A percentile compares a stretch with the other conserved stretches of the same genome.
Conservation (phyloP, 64 coral and sea anemone species). For the Montipora cactus region DNA sequence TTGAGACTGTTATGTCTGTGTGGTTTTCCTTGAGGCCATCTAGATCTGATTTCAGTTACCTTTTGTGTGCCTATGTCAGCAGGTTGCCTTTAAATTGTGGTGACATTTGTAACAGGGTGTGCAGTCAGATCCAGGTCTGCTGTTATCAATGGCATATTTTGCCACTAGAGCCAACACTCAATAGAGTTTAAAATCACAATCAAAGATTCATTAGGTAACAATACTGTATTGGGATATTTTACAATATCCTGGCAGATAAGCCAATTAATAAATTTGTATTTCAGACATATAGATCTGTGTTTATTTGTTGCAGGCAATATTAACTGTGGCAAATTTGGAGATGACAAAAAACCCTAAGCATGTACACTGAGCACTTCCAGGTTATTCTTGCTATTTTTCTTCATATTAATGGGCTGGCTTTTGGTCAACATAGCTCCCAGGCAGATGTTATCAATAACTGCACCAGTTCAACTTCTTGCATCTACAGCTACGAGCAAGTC, state of each 20-base stretch:
- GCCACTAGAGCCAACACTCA: background rate
- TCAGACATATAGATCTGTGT: too few relatives aligned
- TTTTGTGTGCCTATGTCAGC: too few relatives aligned
- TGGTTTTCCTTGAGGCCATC: too few relatives aligned
- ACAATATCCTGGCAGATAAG: background rate
- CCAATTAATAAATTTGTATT: too few relatives aligned
- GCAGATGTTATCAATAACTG: slow-evolving; percentile 6
- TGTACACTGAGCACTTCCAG: background rate
- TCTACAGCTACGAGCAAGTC: slow-evolving; percentile 13
- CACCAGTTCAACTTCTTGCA: background rate
- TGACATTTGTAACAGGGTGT: too few relatives aligned
- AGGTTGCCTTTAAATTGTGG: too few relatives aligned
- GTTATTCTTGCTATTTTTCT: background rate
- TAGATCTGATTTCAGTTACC: too few relatives aligned
- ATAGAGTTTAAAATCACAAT: background rate
- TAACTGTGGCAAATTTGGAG: background rate
- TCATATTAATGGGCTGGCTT: background rate
- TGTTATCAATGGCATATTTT: background rate
- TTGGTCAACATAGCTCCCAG: background rate
- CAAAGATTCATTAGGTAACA: background rate
- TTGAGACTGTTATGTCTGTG: too few relatives aligned
- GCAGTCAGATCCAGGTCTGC: background rate
- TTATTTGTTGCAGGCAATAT: background rate
- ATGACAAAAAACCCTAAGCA: background rate
- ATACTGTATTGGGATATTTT: background rate